A percentile compares a stretch with the other conserved stretches of the same genome.
Evolutionary conservation across 1,140 invertebrate genomes (phyloP).

Genomic region (Solenopsis fugax): DNA sequence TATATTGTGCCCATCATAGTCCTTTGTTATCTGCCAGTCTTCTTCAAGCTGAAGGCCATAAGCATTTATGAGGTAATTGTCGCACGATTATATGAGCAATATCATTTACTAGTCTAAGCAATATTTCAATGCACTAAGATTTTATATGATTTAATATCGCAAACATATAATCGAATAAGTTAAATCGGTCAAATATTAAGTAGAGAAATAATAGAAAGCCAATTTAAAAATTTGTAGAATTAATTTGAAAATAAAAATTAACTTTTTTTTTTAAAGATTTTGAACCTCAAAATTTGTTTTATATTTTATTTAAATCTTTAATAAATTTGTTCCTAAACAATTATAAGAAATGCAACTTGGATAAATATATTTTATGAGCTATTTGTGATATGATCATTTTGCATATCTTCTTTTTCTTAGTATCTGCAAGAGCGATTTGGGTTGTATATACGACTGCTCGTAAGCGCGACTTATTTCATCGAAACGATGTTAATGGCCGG

Average conservation of each 20-base stretch:
- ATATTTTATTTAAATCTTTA: background rate
- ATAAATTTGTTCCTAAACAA: background rate
- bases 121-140: background rate
- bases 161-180: background rate
- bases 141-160: background rate
- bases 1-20: constrained; percentile 92
- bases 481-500: constrained; percentile 97
- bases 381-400: background rate
- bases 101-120: constrained; percentile 14
- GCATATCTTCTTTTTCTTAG: constrained; percentile 77
- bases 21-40: constrained; percentile 95
- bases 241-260: background rate
- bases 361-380: background rate
- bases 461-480: constrained; percentile 92
- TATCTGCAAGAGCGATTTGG: constrained; percentile 96
- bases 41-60: constrained; percentile 93
- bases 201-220: background rate
- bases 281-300: background rate
- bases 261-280: background rate
- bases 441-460: constrained; percentile 88
- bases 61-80: constrained; percentile 94
- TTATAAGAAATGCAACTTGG: background rate
- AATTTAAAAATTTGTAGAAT: background rate
- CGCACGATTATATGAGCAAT: background rate
- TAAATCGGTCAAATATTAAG: background rate